phyloP scores from a whole-genome alignment of 2,888 invertebrate genomes.

The Eretmocerus hayati region DNA sequence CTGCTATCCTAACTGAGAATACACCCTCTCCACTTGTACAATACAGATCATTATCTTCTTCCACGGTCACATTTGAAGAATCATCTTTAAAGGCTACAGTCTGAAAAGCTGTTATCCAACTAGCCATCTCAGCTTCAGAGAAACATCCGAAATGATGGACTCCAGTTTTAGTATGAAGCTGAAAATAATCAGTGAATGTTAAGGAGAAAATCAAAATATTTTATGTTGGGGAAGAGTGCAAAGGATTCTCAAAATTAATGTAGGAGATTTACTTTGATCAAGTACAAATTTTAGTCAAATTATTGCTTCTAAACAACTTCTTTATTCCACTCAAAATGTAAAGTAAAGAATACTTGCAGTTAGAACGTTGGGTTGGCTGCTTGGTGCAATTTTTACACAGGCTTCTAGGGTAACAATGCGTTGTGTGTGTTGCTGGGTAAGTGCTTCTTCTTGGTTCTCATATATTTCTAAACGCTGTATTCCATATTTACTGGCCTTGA shows the following conservation, averaged over 20 bases:
- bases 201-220: too few relatives aligned
- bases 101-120: conserved; percentile 75
- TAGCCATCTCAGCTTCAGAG: conserved; percentile 62
- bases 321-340: too few relatives aligned
- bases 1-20: conserved; percentile 69
- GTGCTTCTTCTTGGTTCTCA: conserved; percentile 69
- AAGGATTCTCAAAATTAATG: too few relatives aligned
- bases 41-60: conserved; percentile 84
- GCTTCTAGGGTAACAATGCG: conserved; percentile 79
- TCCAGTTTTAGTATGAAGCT: conserved; percentile 69
- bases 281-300: too few relatives aligned
- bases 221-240: too few relatives aligned
- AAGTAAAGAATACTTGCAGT: conserved; percentile 42
- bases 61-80: conserved; percentile 57
- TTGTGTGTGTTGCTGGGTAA: conserved; percentile 54
- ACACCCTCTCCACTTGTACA: conserved; percentile 78
- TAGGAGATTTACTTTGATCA: too few relatives aligned
- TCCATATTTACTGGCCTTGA: conserved; percentile 76
- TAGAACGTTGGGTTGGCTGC: conserved; percentile 49
- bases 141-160: conserved; percentile 58
- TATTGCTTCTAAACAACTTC: too few relatives aligned
- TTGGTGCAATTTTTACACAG: conserved; percentile 70
- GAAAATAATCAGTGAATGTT: too few relatives aligned
- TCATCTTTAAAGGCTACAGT: conserved; percentile 72
- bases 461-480: conserved; percentile 80